Conservation (phyloP, 1,140 invertebrate genomes). For the Aleiodes sp. region DNA sequence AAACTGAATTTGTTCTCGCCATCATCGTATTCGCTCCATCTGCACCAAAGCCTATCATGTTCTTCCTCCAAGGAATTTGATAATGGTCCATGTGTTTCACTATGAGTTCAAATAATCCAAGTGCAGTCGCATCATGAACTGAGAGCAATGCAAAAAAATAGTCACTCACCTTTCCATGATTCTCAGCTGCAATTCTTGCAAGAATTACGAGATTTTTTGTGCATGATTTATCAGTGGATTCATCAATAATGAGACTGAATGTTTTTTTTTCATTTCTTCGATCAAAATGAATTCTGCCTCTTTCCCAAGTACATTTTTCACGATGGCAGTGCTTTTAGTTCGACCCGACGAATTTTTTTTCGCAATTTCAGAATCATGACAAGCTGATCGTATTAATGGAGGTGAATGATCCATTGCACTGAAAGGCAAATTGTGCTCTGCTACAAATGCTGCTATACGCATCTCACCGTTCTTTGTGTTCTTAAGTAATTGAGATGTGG, state of each 20-base stretch:
- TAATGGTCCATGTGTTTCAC: constrained; percentile 30
- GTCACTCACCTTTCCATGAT: background rate
- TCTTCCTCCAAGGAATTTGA: constrained; percentile 51
- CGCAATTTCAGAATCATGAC: constrained; percentile 38
- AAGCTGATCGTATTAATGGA: constrained; percentile 29
- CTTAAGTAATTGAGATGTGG: background rate
- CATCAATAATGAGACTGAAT: constrained; percentile 40
- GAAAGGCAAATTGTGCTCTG: constrained; percentile 33
- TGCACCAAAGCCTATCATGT: constrained; percentile 58
- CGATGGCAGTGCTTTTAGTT: constrained; percentile 37
- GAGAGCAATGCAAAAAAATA: constrained; percentile 29
- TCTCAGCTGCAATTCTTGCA: constrained; percentile 14
- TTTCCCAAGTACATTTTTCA: constrained; percentile 34
- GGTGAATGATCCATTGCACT: constrained; percentile 26
- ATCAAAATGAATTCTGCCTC: constrained; percentile 16
- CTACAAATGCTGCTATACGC: constrained; percentile 32
- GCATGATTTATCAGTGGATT: constrained; percentile 36
- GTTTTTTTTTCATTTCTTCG: constrained; percentile 15
- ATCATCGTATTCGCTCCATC: constrained; percentile 60
- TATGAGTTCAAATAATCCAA: constrained; percentile 28
- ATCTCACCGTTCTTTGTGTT: constrained; percentile 35
- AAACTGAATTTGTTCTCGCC: constrained; percentile 45
- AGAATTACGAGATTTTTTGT: constrained; percentile 34
- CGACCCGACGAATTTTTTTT: constrained; percentile 28
- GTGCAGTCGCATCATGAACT: constrained; percentile 30